Percentiles rank a stretch among this genome's conserved stretches.
Evolutionary conservation across 2,888 invertebrate species (phyloP).

Genomic region (Volucella inflata): DNA sequence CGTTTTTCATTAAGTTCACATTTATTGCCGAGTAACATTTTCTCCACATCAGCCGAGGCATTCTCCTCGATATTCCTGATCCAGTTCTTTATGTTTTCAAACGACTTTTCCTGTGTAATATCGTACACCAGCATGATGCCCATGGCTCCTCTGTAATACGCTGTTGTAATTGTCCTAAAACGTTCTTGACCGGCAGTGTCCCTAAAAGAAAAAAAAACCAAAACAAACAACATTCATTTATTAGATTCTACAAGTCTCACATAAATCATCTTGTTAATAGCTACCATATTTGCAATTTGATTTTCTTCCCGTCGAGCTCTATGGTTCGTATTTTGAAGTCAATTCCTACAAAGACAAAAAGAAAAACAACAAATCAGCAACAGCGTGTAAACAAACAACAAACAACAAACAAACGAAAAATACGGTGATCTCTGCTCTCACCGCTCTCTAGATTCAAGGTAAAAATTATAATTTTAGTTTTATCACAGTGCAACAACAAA

Average conservation of each 20-base stretch:
- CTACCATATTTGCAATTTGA: constrained; percentile 99
- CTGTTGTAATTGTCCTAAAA: constrained; percentile 99
- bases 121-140: constrained; percentile 99
- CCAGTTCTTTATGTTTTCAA: constrained; percentile 99
- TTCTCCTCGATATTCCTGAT: constrained; percentile 99
- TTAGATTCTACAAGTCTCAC: not conserved
- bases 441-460: constrained; percentile 46
- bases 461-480: constrained; percentile 46
- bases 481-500: constrained; percentile 26
- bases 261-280: constrained; percentile 78
- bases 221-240: not conserved
- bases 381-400: constrained; percentile 72
- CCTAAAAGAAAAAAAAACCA: constrained; percentile 85
- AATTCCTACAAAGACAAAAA: constrained; percentile 90
- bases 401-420: constrained; percentile 32
- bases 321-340: constrained; percentile 99
- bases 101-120: constrained; percentile 99
- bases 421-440: not conserved
- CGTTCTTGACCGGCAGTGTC: constrained; percentile 99
- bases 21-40: constrained; percentile 99
- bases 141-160: constrained; percentile 99
- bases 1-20: constrained; percentile 98
- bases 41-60: constrained; percentile 99
- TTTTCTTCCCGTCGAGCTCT: constrained; percentile 98
- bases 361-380: constrained; percentile 35